Evolutionary conservation across 2,888 invertebrate species (phyloP), one percentile per base, ranked within the genome.

Genomic region (Geotrupes spiniger): DNA sequence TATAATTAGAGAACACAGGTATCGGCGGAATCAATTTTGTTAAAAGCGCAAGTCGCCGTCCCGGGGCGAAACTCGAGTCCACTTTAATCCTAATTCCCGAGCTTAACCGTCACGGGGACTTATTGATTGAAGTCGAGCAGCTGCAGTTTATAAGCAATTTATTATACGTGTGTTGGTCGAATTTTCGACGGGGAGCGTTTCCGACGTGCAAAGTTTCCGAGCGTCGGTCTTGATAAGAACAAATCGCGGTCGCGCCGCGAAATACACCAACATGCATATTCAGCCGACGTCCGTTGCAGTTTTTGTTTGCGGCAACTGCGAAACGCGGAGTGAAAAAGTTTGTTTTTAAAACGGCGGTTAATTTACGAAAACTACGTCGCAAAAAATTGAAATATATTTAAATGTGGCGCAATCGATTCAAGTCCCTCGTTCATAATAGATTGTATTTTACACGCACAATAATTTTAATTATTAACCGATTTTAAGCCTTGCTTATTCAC

Each of bases 11-110:
- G 33, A 31, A 29, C 29, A 15, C 15, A 8, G 25, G 15, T 36
- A 26, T 45, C 44, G 36, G 36, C 37, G 42, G 36, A 46, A 46
- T 50, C 50, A 50, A 50, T 50, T 50, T 42, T 36, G 46, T 26
- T 50, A 50, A 50, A 46, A 50, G 50, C 50, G 31, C 21, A 21
- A 36, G 26, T 42, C 44, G 41, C 27, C 27, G 14, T 33, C 33
- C 43, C 27, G n/a, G n/a, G 29, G 47, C 36, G 36, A 12, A 36
- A 47, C 40, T 47, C 36, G 15, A 26, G 48, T 42, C 48, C 44
- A 40, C 50, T 41, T 41, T 49, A 49, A 49, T 49, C 45, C 50
- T 37, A 46, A 46, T 41, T 46, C 42, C 46, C 42, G 42, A 42
- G 37, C 50, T 42, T 50, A 50, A 50, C 45, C 37, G 42, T 38